phyloP scores from a whole-genome alignment of 2,113 vertebrate genomes.

The Procavia capensis region DNA sequence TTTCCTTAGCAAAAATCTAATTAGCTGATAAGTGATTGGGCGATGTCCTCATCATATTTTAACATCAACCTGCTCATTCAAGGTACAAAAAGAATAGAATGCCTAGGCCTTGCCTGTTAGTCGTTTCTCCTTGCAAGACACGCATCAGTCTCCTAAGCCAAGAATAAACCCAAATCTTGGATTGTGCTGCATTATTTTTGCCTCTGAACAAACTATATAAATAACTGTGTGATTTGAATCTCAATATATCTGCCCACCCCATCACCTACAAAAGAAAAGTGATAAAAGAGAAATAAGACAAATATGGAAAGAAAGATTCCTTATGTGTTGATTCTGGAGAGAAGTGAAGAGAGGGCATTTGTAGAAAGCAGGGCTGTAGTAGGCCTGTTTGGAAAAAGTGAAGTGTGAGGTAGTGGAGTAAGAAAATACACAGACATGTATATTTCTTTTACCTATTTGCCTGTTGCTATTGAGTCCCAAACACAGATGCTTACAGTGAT shows the following conservation, averaged over 20 bases:
- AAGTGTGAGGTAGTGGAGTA: neutral
- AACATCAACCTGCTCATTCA: neutral
- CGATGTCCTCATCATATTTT: neutral
- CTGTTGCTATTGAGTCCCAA: too few relatives aligned
- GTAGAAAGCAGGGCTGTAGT: neutral
- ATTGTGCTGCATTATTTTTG: neutral
- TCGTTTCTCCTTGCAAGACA: neutral
- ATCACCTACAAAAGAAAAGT: neutral
- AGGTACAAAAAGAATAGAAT: accelerated
- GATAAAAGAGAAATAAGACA: neutral
- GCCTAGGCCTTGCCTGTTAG: neutral
- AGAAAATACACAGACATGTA: neutral
- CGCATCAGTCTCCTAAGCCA: too few relatives aligned
- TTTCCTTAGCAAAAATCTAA: neutral
- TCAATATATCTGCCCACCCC: neutral
- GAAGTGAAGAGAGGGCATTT: neutral
- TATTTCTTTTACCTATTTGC: too few relatives aligned
- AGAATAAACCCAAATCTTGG: neutral
- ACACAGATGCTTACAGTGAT: accelerated
- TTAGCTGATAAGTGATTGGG: neutral
- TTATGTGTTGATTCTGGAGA: neutral
- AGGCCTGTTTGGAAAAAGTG: neutral
- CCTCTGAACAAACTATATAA: neutral
- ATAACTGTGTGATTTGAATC: neutral
- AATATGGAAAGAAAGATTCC: neutral